A percentile compares a stretch with the other conserved stretches of the same genome.
Conservation (phyloP, 2,888 invertebrate genomes). For the Bellardia pandia region DNA sequence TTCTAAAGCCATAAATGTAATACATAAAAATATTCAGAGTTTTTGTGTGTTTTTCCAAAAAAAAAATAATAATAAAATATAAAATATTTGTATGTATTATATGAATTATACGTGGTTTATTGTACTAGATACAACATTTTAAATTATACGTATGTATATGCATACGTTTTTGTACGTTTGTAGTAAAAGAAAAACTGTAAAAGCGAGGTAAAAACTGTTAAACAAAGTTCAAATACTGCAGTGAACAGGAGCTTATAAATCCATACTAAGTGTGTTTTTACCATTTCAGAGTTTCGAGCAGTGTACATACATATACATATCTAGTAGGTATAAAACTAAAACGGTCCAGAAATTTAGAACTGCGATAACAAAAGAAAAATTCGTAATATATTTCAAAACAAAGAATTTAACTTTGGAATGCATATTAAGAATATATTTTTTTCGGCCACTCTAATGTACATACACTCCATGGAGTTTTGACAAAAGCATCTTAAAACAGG, state of each 20-base stretch:
- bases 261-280: neutral
- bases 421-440: too few species aligned
- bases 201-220: conserved; percentile 2
- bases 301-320: too few species aligned
- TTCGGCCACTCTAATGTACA: too few species aligned
- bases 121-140: conserved; percentile 9
- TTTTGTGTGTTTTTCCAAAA: conserved; percentile 42
- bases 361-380: too few species aligned
- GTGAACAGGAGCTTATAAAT: neutral
- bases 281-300: too few species aligned
- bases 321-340: too few species aligned
- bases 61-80: conserved; percentile 20
- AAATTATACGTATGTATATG: neutral
- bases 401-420: too few species aligned
- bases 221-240: conserved; percentile 27
- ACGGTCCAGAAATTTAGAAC: too few species aligned
- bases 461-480: too few species aligned
- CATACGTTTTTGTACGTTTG: neutral
- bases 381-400: too few species aligned
- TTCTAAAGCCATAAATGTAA: conserved; percentile 50
- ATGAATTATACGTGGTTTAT: conserved; percentile 12
- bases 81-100: neutral
- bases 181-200: neutral
- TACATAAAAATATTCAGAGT: conserved; percentile 39
- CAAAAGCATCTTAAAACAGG: too few species aligned